phyloP scores from a whole-genome alignment of 1,140 invertebrate species.

The Homalodisca vitripennis region DNA sequence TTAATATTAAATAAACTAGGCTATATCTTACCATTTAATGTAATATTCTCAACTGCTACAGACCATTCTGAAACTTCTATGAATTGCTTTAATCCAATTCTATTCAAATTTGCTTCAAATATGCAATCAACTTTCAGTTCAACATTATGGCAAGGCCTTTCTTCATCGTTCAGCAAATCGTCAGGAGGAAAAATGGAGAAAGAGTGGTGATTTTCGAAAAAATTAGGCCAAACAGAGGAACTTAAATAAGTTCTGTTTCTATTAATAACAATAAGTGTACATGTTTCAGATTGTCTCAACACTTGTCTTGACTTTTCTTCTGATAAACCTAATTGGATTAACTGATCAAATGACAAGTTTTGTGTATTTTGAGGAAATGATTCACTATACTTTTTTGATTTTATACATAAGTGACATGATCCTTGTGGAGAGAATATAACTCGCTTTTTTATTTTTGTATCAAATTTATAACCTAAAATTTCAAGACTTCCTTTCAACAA shows the following conservation, averaged over 20 bases:
- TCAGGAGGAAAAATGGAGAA: slow-evolving; percentile 2
- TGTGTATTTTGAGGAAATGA: neutral
- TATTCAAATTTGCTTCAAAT: slow-evolving; percentile 19
- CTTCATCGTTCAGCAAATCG: neutral
- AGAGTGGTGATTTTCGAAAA: slow-evolving; percentile 20
- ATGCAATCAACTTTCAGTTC: neutral
- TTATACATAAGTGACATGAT: slow-evolving; percentile 11
- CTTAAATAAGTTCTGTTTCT: neutral
- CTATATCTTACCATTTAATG: neutral
- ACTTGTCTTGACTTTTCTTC: slow-evolving; percentile 3
- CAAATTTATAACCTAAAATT: slow-evolving; percentile 23
- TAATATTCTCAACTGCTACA: neutral
- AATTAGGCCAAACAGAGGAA: slow-evolving; percentile 25
- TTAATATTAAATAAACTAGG: neutral
- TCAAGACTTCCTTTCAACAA: slow-evolving; percentile 25
- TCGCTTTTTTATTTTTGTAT: neutral
- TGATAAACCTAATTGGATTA: neutral
- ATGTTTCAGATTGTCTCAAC: slow-evolving; percentile 2
- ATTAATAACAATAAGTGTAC: slow-evolving; percentile 6
- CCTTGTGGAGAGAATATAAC: slow-evolving; percentile 23
- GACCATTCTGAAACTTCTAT: neutral
- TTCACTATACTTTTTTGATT: neutral
- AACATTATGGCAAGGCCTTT: neutral
- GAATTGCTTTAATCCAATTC: neutral
- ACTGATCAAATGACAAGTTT: neutral